Conservation (phyloP, 2,888 invertebrate species). For the Drosophila anceps region DNA sequence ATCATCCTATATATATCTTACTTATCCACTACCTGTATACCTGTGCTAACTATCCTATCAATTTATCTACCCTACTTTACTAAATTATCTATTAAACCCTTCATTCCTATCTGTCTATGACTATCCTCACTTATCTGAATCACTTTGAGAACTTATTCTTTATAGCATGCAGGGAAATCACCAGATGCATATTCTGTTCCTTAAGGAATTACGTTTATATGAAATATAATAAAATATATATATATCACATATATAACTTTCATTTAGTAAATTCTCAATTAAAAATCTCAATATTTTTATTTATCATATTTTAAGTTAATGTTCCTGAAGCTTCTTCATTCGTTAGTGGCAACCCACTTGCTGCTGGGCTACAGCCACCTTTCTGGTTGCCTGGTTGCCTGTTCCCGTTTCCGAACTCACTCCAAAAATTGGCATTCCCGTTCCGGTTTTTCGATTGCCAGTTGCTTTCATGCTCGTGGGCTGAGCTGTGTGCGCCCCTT, state of each 20-base stretch:
- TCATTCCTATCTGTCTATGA: not conserved
- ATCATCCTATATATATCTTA: not conserved
- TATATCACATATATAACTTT: no score
- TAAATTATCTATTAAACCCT: not conserved
- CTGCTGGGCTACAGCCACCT: not conserved
- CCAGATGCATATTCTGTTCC: no score
- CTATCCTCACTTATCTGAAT: no score
- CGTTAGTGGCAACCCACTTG: slow-evolving; percentile 23
- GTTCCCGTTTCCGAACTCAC: not conserved
- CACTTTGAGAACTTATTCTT: no score
- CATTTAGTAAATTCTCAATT: no score
- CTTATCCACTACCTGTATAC: not conserved
- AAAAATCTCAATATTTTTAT: not conserved
- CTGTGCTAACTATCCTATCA: not conserved
- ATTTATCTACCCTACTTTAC: not conserved
- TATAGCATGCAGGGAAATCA: no score
- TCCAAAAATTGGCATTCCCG: slow-evolving; percentile 1
- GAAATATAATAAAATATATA: not conserved
- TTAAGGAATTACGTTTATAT: not conserved
- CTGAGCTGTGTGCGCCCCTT: slow-evolving; percentile 40
- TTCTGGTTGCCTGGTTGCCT: slow-evolving; percentile 20
- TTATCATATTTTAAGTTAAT: not conserved
- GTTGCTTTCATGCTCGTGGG: not conserved
- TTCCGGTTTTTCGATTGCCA: slow-evolving; percentile 11
- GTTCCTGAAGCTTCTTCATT: not conserved